phyloP scores from a whole-genome alignment of 2,888 invertebrate genomes.

The Cephus sareptanus region DNA sequence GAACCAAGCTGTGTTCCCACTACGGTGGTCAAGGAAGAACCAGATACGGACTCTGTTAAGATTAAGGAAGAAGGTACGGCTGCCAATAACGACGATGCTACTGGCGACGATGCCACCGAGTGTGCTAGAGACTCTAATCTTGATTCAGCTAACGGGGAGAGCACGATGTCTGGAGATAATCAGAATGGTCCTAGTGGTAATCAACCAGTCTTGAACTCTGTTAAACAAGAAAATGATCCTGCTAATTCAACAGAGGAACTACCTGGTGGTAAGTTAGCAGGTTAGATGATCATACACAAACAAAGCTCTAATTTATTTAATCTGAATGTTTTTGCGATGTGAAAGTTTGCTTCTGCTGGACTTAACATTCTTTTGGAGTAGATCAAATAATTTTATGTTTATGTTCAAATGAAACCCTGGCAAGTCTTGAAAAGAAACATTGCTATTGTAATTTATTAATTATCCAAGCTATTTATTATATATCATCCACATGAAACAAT shows the following conservation, averaged over 20 bases:
- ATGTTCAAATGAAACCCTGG: neutral
- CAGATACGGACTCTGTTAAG: slow-evolving; percentile 59
- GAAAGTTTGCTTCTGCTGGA: neutral
- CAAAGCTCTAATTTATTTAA: neutral
- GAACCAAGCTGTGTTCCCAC: slow-evolving; percentile 60
- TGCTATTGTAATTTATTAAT: neutral
- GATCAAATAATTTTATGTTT: neutral
- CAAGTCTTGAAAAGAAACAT: neutral
- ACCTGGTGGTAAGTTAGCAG: slow-evolving; percentile 38
- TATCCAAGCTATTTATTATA: neutral
- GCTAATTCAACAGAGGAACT: slow-evolving; percentile 55
- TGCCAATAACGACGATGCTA: slow-evolving; percentile 56
- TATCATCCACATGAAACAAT: neutral
- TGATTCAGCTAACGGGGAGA: slow-evolving; percentile 52
- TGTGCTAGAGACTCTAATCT: slow-evolving; percentile 54
- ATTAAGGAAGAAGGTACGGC: slow-evolving; percentile 58
- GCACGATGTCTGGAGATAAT: slow-evolving; percentile 49
- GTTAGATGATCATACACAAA: neutral
- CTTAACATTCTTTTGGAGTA: neutral
- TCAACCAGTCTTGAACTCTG: slow-evolving; percentile 52
- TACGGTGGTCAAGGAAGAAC: slow-evolving; percentile 61
- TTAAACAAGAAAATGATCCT: slow-evolving; percentile 58
- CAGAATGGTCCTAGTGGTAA: slow-evolving; percentile 48
- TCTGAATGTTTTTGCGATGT: neutral
- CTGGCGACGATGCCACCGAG: slow-evolving; percentile 54